Percentiles rank a stretch among this genome's conserved stretches.
phyloP scores from a whole-genome alignment of 2,113 vertebrate species.

The Pterophyllum scalare region DNA sequence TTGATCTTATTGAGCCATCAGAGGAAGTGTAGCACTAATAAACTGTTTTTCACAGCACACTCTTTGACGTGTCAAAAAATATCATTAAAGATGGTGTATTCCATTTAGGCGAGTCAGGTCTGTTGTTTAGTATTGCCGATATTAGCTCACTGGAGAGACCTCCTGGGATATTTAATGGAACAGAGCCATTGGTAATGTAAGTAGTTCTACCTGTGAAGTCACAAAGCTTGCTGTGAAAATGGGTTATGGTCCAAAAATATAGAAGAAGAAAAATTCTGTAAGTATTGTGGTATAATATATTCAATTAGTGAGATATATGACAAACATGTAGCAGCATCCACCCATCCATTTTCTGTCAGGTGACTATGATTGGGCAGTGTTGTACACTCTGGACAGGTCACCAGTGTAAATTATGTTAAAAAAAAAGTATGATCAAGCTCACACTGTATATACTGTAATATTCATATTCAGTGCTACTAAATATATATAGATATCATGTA shows the following conservation, averaged over 20 bases:
- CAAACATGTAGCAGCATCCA: not conserved
- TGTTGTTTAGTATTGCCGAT: too few species aligned
- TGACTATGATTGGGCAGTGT: not conserved
- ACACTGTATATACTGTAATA: not conserved
- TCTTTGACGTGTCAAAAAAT: not conserved
- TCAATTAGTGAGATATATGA: not conserved
- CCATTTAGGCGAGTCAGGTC: not conserved
- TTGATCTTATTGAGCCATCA: not conserved
- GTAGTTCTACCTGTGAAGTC: not conserved
- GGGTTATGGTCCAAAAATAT: not conserved
- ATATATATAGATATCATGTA: not conserved
- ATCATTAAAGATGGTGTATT: not conserved
- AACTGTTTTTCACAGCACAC: not conserved
- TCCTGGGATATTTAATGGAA: not conserved
- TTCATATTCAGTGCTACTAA: not conserved
- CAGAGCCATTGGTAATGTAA: constrained; percentile 1
- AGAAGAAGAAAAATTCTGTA: not conserved
- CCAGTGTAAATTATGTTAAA: not conserved
- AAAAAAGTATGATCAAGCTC: not conserved
- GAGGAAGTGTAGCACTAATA: not conserved
- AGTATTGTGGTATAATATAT: not conserved
- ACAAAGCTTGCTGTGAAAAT: not conserved
- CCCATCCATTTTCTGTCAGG: not conserved
- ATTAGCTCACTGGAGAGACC: not conserved
- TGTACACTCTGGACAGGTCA: not conserved